Percentiles rank a stretch among this genome's conserved stretches.
Conservation (phyloP, 2,888 invertebrate species). For the Dynastes maya region DNA sequence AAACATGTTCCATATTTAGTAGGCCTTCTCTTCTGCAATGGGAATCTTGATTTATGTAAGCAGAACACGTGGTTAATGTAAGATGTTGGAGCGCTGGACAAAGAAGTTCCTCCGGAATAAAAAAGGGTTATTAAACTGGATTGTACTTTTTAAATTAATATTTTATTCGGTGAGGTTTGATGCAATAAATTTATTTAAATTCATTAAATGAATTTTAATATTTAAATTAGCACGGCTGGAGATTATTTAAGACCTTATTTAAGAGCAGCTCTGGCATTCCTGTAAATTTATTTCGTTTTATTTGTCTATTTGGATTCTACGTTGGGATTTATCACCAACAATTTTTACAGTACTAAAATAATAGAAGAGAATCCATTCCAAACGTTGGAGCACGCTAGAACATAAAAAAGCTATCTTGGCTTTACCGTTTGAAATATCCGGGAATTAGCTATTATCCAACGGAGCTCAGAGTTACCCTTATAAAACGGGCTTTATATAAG, state of each 20-base stretch:
- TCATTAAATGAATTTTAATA: neutral
- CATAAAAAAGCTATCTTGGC: neutral
- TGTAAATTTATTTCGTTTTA: neutral
- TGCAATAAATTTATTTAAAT: conserved; percentile 6
- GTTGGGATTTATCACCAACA: neutral
- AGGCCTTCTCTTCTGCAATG: conserved; percentile 37
- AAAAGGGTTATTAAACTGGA: too few species aligned
- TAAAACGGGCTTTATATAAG: conserved; percentile 16
- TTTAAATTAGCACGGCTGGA: neutral
- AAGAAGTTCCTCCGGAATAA: neutral
- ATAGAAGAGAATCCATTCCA: too few species aligned
- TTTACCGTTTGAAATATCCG: neutral
- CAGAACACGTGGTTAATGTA: conserved; percentile 38
- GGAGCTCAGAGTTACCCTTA: neutral
- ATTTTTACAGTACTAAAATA: too few species aligned
- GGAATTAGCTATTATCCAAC: conserved; percentile 5
- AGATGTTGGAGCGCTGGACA: neutral
- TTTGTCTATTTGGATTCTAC: neutral
- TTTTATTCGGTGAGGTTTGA: neutral
- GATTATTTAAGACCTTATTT: neutral
- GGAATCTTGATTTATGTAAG: conserved; percentile 35
- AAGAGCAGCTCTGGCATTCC: neutral
- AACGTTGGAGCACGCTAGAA: too few species aligned
- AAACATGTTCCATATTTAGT: conserved; percentile 43
- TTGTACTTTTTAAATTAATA: neutral